Percentiles rank a stretch among this genome's conserved stretches.
Evolutionary conservation across 2,797 vertebrate species (phyloP).

Genomic region (Girardinus metallicus): DNA sequence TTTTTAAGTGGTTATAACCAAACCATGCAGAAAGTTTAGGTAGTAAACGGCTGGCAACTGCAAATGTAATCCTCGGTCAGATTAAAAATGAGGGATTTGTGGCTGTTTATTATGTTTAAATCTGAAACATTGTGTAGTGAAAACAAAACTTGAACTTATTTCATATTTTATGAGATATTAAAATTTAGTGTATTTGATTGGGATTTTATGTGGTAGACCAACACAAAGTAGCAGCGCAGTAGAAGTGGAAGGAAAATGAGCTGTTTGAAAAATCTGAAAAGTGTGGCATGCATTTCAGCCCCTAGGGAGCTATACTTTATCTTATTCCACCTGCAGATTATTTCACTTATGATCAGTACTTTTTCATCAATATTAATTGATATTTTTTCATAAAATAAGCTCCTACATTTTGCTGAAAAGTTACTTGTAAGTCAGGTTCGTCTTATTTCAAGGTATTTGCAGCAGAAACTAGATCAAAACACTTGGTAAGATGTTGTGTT

Average conservation of each 20-base stretch:
- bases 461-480: too few relatives aligned
- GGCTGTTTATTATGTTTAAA: not conserved
- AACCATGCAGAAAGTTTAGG: not conserved
- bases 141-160: not conserved
- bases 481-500: too few relatives aligned
- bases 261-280: not conserved
- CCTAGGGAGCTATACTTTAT: too few relatives aligned
- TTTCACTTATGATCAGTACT: too few relatives aligned
- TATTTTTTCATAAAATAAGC: too few relatives aligned
- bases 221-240: not conserved
- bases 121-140: not conserved
- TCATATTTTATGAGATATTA: not conserved
- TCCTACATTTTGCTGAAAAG: too few relatives aligned
- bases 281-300: not conserved
- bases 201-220: not conserved
- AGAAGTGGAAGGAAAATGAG: not conserved
- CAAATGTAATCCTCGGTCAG: not conserved
- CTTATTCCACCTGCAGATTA: too few relatives aligned
- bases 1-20: not conserved
- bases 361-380: too few relatives aligned
- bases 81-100: not conserved
- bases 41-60: not conserved
- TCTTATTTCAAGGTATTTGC: too few relatives aligned
- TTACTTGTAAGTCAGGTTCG: too few relatives aligned
- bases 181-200: not conserved